These are phyloP conservation scores for Drosophila greeni DNA, from an alignment of 2,888 invertebrate species.

Conservation along the genomic window DNA sequence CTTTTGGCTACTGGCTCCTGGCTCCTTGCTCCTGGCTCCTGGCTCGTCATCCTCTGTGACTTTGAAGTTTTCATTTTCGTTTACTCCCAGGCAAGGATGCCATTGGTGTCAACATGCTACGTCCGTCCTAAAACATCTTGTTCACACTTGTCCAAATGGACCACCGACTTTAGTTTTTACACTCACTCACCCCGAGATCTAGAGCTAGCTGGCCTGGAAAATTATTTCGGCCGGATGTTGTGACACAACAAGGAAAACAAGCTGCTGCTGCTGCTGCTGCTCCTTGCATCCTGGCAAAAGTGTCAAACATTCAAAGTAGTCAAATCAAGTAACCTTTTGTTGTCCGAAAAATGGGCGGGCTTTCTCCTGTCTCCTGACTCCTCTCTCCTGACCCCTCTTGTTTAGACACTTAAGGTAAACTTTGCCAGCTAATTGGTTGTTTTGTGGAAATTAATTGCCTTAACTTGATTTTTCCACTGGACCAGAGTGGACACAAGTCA, in stretches of 20 bases:
- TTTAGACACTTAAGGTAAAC: conserved; percentile 78
- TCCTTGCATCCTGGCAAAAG: conserved; percentile 56
- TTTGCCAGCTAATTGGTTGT: conserved; percentile 78
- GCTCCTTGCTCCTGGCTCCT: conserved; percentile 9
- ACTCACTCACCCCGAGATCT: conserved; percentile 12
- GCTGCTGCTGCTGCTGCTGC: conserved; percentile 48
- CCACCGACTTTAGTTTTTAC: conserved; percentile 42
- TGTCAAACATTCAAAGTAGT: conserved; percentile 78
- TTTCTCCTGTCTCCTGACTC: not conserved
- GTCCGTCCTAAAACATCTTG: conserved; percentile 76
- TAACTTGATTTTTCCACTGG: conserved; percentile 75
- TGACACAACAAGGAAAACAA: conserved; percentile 72
- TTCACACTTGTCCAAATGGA: conserved; percentile 75
- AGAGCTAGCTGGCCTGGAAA: conserved; percentile 43
- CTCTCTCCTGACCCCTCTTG: conserved; percentile 32
- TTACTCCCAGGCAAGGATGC: conserved; percentile 55
- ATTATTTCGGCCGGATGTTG: conserved; percentile 70
- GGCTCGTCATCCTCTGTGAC: conserved; percentile 46
- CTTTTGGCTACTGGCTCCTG: conserved; percentile 16
- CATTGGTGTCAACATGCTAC: conserved; percentile 66
- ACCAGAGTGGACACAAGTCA: conserved; percentile 24
- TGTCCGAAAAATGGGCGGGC: conserved; percentile 39
- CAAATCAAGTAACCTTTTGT: conserved; percentile 78
- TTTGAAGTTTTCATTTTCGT: conserved; percentile 57
- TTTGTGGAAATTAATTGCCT: conserved; percentile 79